Conservation (phyloP, 2,888 invertebrate genomes). For the Lasioglossum calceatum region DNA sequence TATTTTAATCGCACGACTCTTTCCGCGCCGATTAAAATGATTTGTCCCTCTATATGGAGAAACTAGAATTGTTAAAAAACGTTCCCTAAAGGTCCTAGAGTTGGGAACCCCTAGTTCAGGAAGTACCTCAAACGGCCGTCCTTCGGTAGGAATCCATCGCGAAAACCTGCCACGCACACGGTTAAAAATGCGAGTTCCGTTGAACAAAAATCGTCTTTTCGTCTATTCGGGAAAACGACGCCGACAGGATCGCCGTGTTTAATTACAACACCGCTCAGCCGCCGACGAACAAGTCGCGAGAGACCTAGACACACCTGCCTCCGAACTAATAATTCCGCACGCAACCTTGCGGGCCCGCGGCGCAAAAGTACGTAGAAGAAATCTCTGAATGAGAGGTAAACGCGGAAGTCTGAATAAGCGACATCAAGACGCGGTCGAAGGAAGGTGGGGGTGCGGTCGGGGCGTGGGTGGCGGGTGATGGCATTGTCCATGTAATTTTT, state of each 20-base stretch:
- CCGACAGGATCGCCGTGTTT: neutral
- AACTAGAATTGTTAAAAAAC: neutral
- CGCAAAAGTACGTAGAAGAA: neutral
- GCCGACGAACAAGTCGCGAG: neutral
- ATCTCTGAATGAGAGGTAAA: slow-evolving; percentile 13
- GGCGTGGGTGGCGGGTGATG: neutral
- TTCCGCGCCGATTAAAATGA: neutral
- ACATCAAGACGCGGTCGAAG: neutral
- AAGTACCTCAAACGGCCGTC: neutral
- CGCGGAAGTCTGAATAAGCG: slow-evolving; percentile 6
- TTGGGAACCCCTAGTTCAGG: neutral
- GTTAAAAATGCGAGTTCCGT: neutral
- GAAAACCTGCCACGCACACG: neutral
- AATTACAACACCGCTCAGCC: neutral
- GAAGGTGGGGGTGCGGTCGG: neutral
- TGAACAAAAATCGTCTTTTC: neutral
- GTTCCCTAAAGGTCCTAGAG: neutral
- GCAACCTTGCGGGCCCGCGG: neutral
- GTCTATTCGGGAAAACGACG: neutral
- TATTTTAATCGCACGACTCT: neutral
- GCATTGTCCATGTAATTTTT: slow-evolving; percentile 16
- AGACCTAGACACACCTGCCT: slow-evolving; percentile 3
- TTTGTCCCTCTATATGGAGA: neutral
- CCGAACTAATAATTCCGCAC: slow-evolving; percentile 8
- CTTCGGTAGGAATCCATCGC: neutral